Evolutionary conservation across 2,888 invertebrate species (phyloP), one percentile per base, ranked within the genome.

Genomic region (Lasioglossum pauxillum): DNA sequence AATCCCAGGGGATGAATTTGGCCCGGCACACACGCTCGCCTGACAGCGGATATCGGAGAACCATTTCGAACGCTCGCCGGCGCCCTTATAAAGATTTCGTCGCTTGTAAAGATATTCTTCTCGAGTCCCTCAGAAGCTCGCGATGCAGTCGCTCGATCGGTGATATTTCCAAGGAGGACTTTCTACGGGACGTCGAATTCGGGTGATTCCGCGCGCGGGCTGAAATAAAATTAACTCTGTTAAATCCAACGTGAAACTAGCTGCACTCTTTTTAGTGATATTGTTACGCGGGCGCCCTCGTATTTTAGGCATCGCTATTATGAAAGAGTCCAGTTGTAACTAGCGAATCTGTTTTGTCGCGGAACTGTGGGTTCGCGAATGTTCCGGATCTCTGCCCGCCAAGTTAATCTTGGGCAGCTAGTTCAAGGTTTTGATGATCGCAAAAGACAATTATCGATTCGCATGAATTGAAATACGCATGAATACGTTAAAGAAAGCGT

Each of bases 1-100:
- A 80, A 80, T 80, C 83, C 72, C 80, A 2, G 46, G 75, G 86
- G 86, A 75, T 83, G 76, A 87, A 87, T 87, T 83, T 75, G 31
- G 49, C 27, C n/a, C 27, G 75, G n/a, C 77, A 53, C 74, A 69
- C 79, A 41, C 46, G 69, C 64, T 35, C 72, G 72, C 69, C 60
- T 72, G 69, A 79, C 72, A 75, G 53, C 19, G 67, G 82, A 86
- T 82, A 74, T 86, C 75, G 85, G 67, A 83, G 87, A 86, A 82
- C 64, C 78, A 78, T 86, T 85, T 46, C 76, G 67, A 74, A 71
- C 74, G 74, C 53, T 75, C 60, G 46, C 16, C 53, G 84, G 49
- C 76, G n/a, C 31, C 31, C 83, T 57, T 82, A 57, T 76, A 83
- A 78, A 83, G 83, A 84, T 84, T 83, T 84, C 83, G 75, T 71